Conservation (phyloP, 2,888 invertebrate species). For the Nesidiocoris tenuis region DNA sequence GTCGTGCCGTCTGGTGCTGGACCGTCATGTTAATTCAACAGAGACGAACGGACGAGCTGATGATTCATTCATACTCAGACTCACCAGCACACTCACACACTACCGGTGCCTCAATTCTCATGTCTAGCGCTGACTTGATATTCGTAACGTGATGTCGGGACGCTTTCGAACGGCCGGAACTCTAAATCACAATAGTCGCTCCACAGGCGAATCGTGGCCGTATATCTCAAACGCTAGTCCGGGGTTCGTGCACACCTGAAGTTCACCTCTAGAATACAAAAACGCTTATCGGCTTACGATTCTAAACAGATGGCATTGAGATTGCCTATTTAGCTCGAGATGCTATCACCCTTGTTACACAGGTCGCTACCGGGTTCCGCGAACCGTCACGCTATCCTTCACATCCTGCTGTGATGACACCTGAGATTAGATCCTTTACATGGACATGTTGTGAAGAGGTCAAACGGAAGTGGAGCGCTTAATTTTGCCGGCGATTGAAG, state of each 20-base stretch:
- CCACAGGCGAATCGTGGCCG: conserved; percentile 32
- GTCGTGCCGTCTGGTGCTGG: conserved; percentile 1
- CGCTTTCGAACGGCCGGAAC: conserved; percentile 40
- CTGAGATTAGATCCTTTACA: background rate
- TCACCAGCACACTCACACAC: conserved; percentile 1
- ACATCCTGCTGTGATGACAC: background rate
- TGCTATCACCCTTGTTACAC: background rate
- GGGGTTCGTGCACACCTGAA: conserved; percentile 2
- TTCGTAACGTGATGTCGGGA: conserved; percentile 21
- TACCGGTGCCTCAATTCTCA: conserved; percentile 5
- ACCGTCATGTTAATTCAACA: conserved; percentile 29
- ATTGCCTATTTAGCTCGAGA: conserved; percentile 1
- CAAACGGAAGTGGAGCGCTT: background rate
- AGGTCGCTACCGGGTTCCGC: background rate
- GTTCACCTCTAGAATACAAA: conserved; percentile 33
- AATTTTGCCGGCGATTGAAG: background rate
- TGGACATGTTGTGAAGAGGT: background rate
- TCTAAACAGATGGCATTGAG: conserved; percentile 31
- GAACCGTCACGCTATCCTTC: background rate
- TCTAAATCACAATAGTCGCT: conserved; percentile 40
- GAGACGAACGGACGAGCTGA: background rate
- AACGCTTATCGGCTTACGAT: conserved; percentile 14
- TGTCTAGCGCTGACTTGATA: conserved; percentile 14
- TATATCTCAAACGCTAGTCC: conserved; percentile 30
- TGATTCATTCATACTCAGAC: conserved; percentile 41